phyloP scores from a whole-genome alignment of 2,113 vertebrate species.

The Gopherus evgoodei region DNA sequence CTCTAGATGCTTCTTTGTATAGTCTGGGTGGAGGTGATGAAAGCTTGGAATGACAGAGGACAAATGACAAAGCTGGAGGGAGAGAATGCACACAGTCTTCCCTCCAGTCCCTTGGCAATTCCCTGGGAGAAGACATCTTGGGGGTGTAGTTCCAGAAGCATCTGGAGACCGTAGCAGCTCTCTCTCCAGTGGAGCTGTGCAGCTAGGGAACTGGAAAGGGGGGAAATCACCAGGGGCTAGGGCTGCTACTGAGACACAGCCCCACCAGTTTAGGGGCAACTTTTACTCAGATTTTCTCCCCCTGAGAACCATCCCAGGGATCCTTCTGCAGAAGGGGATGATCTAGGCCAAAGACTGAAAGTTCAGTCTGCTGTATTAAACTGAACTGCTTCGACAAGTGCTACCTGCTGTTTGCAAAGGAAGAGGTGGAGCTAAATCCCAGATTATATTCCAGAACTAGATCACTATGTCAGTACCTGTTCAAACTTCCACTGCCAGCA shows the following conservation, averaged over 20 bases:
- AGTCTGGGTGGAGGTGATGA: background rate
- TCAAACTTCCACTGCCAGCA: conserved; percentile 14
- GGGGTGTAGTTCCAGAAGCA: conserved; percentile 26
- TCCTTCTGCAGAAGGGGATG: background rate
- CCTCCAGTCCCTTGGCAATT: background rate
- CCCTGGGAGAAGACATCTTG: background rate
- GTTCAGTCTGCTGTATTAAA: background rate
- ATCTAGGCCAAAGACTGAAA: background rate
- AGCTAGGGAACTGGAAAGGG: background rate
- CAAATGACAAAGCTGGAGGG: background rate
- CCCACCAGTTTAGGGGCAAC: background rate
- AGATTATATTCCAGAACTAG: background rate
- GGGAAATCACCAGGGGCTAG: background rate
- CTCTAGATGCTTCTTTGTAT: accelerated
- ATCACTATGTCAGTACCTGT: background rate
- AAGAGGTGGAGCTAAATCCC: background rate
- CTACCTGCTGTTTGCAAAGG: accelerated
- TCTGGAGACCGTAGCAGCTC: background rate
- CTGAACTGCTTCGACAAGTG: accelerated
- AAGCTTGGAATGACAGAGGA: background rate
- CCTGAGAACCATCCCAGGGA: accelerated
- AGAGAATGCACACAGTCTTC: background rate
- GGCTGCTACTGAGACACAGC: background rate
- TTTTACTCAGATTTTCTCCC: background rate
- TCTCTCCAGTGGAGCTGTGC: background rate